Evolutionary conservation across 2,888 invertebrate genomes (phyloP).

Genomic region (Aquatica leii): DNA sequence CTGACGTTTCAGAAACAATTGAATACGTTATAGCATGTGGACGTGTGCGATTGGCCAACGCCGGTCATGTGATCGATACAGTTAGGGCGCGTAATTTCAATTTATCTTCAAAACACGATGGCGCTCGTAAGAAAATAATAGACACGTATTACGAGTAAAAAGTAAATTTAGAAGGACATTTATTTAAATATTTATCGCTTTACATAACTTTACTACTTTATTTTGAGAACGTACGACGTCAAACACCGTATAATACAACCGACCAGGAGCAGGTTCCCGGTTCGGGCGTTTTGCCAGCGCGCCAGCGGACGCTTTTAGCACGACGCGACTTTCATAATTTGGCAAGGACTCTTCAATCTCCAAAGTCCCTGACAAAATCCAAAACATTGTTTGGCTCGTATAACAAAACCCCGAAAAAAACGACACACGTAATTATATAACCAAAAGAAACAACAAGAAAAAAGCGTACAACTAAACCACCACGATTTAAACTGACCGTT

Average conservation of each 20-base stretch:
- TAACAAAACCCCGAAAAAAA: slow-evolving; percentile 43
- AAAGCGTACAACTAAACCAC: slow-evolving; percentile 27
- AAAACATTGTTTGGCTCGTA: slow-evolving; percentile 43
- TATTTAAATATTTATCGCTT: slow-evolving; percentile 26
- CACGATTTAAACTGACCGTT: neutral
- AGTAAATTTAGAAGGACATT: slow-evolving; percentile 45
- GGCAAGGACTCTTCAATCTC: slow-evolving; percentile 68
- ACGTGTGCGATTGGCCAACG: slow-evolving; percentile 60
- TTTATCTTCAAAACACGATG: neutral
- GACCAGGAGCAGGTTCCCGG: slow-evolving; percentile 43
- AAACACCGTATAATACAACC: slow-evolving; percentile 34
- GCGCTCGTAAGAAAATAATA: slow-evolving; percentile 26
- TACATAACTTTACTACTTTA: slow-evolving; percentile 38
- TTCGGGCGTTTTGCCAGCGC: slow-evolving; percentile 47
- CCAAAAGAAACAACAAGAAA: slow-evolving; percentile 34
- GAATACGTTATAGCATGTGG: slow-evolving; percentile 60
- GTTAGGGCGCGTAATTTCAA: slow-evolving; percentile 34
- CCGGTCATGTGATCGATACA: slow-evolving; percentile 39
- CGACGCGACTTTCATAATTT: slow-evolving; percentile 75
- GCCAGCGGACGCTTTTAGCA: slow-evolving; percentile 49
- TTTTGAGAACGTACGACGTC: slow-evolving; percentile 35
- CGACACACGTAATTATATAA: slow-evolving; percentile 31
- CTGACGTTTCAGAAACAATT: slow-evolving; percentile 35
- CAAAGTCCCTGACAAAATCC: slow-evolving; percentile 38
- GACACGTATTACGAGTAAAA: neutral